Evolutionary conservation across 2,797 vertebrate genomes (phyloP).

Genomic region (Tadarida brasiliensis): DNA sequence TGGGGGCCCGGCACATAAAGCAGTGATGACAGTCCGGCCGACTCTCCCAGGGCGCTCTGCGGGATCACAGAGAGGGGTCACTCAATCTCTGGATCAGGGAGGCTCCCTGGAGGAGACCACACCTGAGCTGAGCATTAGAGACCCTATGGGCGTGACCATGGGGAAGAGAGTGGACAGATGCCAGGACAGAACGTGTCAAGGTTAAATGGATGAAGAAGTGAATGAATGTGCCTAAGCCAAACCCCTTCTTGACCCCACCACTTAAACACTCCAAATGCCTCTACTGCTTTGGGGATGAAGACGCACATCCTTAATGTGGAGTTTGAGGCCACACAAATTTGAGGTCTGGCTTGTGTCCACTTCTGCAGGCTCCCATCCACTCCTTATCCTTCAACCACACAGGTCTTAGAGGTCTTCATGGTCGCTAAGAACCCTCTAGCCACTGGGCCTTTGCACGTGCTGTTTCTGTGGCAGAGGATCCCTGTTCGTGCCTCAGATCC

Average conservation of each 20-base stretch:
- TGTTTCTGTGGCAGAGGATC: background rate
- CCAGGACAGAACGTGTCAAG: background rate
- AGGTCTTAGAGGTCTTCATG: background rate
- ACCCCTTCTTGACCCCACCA: background rate
- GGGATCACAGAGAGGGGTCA: background rate
- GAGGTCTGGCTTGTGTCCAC: fast-evolving
- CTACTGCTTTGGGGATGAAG: background rate
- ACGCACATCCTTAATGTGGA: background rate
- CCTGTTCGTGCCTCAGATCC: background rate
- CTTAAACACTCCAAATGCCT: background rate
- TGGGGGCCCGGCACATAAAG: no score
- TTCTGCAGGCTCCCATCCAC: background rate
- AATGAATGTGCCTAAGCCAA: background rate
- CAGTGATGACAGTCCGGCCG: background rate
- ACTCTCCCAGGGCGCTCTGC: background rate
- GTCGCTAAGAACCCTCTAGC: background rate
- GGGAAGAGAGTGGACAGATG: background rate
- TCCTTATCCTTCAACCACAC: background rate
- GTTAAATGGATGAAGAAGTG: background rate
- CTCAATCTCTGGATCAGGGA: background rate
- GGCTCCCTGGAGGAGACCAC: background rate
- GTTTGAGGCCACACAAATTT: background rate
- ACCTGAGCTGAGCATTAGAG: background rate
- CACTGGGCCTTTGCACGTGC: background rate
- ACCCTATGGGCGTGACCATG: fast-evolving